Evolutionary conservation across 2,797 vertebrate species (phyloP), one percentile per base, ranked within the genome.

Genomic region (Rachycentron canadum): DNA sequence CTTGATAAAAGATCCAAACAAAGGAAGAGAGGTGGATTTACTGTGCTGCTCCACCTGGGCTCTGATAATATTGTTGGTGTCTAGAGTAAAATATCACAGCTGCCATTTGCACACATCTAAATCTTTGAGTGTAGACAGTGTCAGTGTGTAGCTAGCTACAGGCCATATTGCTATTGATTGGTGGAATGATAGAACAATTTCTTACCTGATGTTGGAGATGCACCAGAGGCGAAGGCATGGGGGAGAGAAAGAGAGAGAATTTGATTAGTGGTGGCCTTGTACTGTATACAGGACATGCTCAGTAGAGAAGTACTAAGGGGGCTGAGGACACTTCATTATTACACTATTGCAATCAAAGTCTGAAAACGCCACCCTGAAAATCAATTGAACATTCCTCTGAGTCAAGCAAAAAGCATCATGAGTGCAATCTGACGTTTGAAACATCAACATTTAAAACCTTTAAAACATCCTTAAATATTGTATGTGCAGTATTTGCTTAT

Each of bases 121-220:
- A 93, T 94, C 91, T 91, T n/a, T 55, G 88, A 79, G 83, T 69
- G 90, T 57, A 85, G 86, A 88, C 47, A 17, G 73, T 87, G 91
- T 86, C 85, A 65, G 77, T 78, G 86, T 80, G 84, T 76, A 55
- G 82, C 91, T 90, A 86, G 91, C 91, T 90, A 86, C 73, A 63
- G 88, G 90, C 91, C 82, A 93, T 92, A 93, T 93, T 92, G 80
- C 86, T 93, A 93, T 92, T 92, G 93, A 93, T 92, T 93, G 86
- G 82, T 88, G 76, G 86, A 91, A 93, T 92, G 90, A 93, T 93
- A 90, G 91, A 90, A 92, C 89, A 89, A 91, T 94, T 93, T 94
- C 94, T 94, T 94, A 93, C 93, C 93, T 94, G 92, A 92, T 92
- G 93, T 94, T 82, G 91, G 83, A 86, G 90, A 87, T 86, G 83